Base-by-base conservation (phyloP, 1,140 invertebrate species). In the Bicyclus anynana region DNA sequence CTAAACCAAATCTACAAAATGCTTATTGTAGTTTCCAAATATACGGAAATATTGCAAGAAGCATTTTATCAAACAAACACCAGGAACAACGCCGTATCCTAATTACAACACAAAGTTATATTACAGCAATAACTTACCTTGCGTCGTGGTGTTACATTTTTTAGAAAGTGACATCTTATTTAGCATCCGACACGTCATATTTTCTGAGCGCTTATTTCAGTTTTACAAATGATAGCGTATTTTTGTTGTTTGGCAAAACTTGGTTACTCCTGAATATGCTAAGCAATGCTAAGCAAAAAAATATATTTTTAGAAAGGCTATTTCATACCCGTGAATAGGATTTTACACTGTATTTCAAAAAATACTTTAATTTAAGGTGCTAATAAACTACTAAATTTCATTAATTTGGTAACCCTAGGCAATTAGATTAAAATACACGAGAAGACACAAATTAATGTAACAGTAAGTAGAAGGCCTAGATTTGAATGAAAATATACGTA, bases 111-210 rank as follows among this genome's bases (percentile, higher is more conserved):
- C 49, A 40, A 40, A 42, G 53, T 23, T 46, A 27, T 47, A 47
- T 54, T 27, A 40, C 42, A n/a, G 20, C 40, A 47, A 52, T 59
- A 59, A 38, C 49, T 52, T 46, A 52, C 50, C 37, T 51, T 51
- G 12, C 49, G 46, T n/a, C 26, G 18, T 14, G 37, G 12, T 51
- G 17, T 35, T 57, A 23, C 37, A 50, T 46, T 52, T 47, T 54
- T 47, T 38, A 47, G 29, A 13, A 7, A 51, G 18, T 46, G 27
- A 51, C 40, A 51, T 29, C 38, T 52, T 59, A 52, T 59, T 52
- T 52, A 37, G 14, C 20, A 47, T 33, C 17, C 18, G 12, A 46
- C 27, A n/a, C n/a, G n/a, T n/a, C n/a, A n/a, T n/a, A 46, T n/a
- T 18, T 16, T 38, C 5, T 4, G 13, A 9, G 5, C 40, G 6